Percentiles rank a stretch among this genome's conserved stretches.
Conservation (phyloP, 2,797 vertebrate species). For the Urosaurus nigricauda region DNA sequence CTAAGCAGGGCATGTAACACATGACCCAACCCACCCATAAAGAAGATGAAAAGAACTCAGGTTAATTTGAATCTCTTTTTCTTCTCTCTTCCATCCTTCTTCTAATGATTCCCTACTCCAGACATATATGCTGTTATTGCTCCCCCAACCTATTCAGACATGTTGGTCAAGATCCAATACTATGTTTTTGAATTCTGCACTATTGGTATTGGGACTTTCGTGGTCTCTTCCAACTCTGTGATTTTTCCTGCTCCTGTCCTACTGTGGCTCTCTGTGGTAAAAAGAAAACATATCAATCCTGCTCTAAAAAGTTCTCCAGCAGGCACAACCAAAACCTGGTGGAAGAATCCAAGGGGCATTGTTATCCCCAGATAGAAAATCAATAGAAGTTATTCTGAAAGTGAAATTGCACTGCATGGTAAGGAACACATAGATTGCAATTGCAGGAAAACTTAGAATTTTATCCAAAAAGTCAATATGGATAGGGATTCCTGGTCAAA, state of each 20-base stretch:
- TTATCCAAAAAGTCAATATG: background rate
- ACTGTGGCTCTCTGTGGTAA: too few species aligned
- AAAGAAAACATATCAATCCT: background rate
- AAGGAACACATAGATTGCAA: background rate
- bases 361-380: background rate
- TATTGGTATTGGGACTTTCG: too few species aligned
- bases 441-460: background rate
- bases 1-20: background rate
- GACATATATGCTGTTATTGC: background rate
- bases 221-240: too few species aligned
- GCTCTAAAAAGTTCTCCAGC: background rate
- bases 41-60: constrained; percentile 24
- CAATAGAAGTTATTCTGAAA: background rate
- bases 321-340: background rate
- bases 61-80: background rate
- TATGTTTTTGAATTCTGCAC: too few species aligned
- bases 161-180: background rate
- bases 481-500: background rate
- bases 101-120: background rate
- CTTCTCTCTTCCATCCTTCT: background rate
- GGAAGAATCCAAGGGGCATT: background rate
- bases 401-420: background rate
- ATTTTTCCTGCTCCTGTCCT: too few species aligned
- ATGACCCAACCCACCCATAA: background rate
- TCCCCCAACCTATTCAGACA: background rate